Evolutionary conservation across 1,140 invertebrate species (phyloP), one percentile per base, ranked within the genome.

Genomic region (Pachyrhynchus sulphureomaculatus): DNA sequence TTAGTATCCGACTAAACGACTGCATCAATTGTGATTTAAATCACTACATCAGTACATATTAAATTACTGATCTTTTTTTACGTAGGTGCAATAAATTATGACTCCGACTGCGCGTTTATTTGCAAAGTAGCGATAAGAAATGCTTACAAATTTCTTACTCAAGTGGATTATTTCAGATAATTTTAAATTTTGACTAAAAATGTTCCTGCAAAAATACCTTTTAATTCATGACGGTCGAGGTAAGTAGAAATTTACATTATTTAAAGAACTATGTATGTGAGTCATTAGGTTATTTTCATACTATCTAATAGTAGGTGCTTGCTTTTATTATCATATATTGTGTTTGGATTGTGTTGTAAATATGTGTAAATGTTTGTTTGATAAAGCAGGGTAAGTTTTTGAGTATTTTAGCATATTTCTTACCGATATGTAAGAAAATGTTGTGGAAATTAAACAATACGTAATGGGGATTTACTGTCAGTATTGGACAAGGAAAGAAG

Each of bases 181-280:
- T 3, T 26, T 26, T 26, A 29, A 29, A 29, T 9, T 2, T 29
- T 29, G 26, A 9, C 26, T n/a, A n/a, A 10, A 2, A 10, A 66
- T 66, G 61, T 66, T 68, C 45, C 45, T 68, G 10, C 61, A 64
- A 34, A 68, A 68, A 52, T 68, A 65, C 53, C 24, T 68, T 4
- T 49, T 66, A 41, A 32, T 51, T 33, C 63, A 62, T 13, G 67
- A 68, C 33, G 61, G 41, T 53, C 39, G 61, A 47, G 64, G 67
- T 68, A 52, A 68, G 67, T 57, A 13, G 23, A 45, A 45, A 18
- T 45, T 45, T 45, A 13, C 18, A 23, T 45, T 23, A 18, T 17
- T 8, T 26, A 2, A 21, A 8, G 20, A 45, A 21, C 23, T 45
- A 45, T 18, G 23, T 10, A 44, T 12, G 23, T 49, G 47, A 49